Evolutionary conservation across 2,113 vertebrate species (phyloP), one percentile per base, ranked within the genome.

Genomic region (Pelusios castaneus): DNA sequence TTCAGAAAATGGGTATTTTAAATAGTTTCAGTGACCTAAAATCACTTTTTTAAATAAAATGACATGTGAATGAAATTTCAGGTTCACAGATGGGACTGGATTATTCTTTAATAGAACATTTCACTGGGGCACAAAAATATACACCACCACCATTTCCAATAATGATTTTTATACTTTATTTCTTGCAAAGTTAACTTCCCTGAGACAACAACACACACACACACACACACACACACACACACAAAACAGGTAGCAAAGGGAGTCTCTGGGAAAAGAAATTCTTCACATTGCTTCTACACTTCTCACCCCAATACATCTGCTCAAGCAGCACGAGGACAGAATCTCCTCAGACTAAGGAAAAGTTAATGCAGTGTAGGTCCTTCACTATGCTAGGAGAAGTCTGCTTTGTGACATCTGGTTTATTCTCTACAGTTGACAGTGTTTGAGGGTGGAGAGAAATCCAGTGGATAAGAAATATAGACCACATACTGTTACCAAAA

Each of bases 101-200:
- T 31, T 43, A n/a, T 14, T 78, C 34, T 81, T 41, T 43, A 52
- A 16, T 49, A 43, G 58, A 55, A 27, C 19, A 4, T 2, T 24
- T 29, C 31, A 31, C 0, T 3, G 13, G 63, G 54, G 75, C 34
- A 17, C 1, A 17, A 34, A 52, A 31, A 58, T 5, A 58, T 80
- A 58, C 67, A 75, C 3, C 13, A 25, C 49, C 11, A 8, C n/a
- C 84, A 49, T 43, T 70, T 58, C 83, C 63, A 52, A 8, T 0
- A 0, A 43, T 0, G 6, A 67, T 17, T 41, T 52, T 56, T 60
- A 51, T n/a, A 10, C 54, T 51, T n/a, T 24, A 3, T 55, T 4
- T 56, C 89, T 38, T 10, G 17, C 3, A 45, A 27, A 0, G 0
- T 27, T 1, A 43, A 24, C 54, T 87, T 67, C 8, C 55, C 24